Base-by-base conservation (phyloP, 2,113 vertebrate genomes). In the Muntiacus reevesi region DNA sequence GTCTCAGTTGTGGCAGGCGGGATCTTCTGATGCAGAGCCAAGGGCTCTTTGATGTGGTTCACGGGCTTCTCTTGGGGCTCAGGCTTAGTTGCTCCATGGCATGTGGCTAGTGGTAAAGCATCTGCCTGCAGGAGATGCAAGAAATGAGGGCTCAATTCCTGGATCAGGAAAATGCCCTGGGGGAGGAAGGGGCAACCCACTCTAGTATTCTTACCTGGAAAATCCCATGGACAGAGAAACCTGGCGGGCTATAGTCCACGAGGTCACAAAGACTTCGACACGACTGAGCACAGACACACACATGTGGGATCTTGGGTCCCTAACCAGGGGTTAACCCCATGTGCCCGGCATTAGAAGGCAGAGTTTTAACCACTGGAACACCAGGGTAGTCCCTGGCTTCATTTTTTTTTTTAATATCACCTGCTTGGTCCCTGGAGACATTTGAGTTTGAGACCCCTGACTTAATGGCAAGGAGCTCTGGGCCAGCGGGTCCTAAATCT, bases 401-500 rank as follows among this genome's bases (percentile, higher is more conserved):
- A 28, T 84, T 47, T 57, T 47, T n/a, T 50, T 54, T 27, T 43
- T 45, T 11, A 50, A 85, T 1, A 6, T 36, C 43, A 25, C 64
- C 62, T 52, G 14, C 67, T 17, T 40, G 45, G 52, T 6, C 52
- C 54, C 52, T n/a, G 10, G 40, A 74, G 62, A n/a, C 81, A 19
- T 28, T 8, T 36, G 43, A 43, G 45, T 52, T 14, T 25, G 79
- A 83, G 40, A 14, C 2, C 5, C 16, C 27, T 16, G 14, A 21
- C 8, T 15, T 52, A 10, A 50, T 0, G 4, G 64, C 25, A 50
- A 54, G 50, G 21, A 40, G 10, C 50, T 89, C 40, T 2, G 67
- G 30, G 52, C 81, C 2, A 21, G 3, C 0, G 1, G 1, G 0
- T 57, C 60, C 91, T 27, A 6, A 62, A 13, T 57, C 47, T 33